Evolutionary conservation across 1,140 invertebrate genomes (phyloP).

Genomic region (Antheraea mylitta): DNA sequence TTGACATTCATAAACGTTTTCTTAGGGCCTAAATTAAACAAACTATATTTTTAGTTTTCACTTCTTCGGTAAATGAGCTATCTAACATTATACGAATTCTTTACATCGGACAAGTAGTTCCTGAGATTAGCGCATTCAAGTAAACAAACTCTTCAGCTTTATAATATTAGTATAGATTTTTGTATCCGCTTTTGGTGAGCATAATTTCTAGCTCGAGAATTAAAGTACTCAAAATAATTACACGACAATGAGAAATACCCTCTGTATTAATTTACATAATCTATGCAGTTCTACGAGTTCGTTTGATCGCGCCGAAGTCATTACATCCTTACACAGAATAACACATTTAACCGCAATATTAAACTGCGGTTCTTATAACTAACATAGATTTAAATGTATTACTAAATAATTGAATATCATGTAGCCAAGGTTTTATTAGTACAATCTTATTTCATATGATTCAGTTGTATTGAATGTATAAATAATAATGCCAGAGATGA

Average conservation of each 20-base stretch:
- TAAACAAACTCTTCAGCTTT: too few relatives aligned
- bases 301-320: not conserved
- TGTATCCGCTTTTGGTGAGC: too few relatives aligned
- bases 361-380: not conserved
- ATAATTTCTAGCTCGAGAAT: too few relatives aligned
- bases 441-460: not conserved
- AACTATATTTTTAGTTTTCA: too few relatives aligned
- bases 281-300: not conserved
- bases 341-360: slow-evolving; percentile 1
- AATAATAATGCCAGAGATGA: not conserved
- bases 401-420: not conserved
- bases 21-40: too few relatives aligned
- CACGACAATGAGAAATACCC: not conserved
- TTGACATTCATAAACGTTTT: too few relatives aligned
- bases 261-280: not conserved
- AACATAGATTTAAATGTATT: not conserved
- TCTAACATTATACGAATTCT: too few relatives aligned
- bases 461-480: not conserved
- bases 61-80: too few relatives aligned
- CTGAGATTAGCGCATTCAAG: too few relatives aligned
- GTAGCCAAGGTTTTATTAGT: not conserved
- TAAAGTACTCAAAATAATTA: too few relatives aligned
- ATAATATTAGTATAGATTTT: too few relatives aligned
- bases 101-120: too few relatives aligned
- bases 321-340: slow-evolving; percentile 2